Percentiles rank a stretch among this genome's conserved stretches.
phyloP scores from a whole-genome alignment of 2,797 vertebrate species.

The Dermochelys coriacea region DNA sequence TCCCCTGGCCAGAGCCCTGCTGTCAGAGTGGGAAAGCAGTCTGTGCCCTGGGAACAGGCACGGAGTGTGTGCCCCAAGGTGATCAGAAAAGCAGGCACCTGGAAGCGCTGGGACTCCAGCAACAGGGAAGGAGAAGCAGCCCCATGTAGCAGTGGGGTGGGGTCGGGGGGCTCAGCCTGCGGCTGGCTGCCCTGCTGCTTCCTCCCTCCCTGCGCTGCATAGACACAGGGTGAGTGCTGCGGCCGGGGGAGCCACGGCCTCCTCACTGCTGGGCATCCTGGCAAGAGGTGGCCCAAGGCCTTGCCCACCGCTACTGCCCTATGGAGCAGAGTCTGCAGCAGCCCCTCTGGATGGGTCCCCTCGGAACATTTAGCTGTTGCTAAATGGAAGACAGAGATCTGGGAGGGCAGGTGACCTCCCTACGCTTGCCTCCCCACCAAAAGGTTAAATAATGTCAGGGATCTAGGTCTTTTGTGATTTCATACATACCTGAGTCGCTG shows the following conservation, averaged over 20 bases:
- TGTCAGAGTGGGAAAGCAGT: not conserved
- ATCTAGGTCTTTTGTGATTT: not conserved
- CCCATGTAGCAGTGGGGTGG: too few relatives aligned
- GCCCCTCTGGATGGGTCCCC: not conserved
- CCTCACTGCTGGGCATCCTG: too few relatives aligned
- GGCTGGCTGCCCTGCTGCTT: not conserved
- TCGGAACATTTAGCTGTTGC: not conserved
- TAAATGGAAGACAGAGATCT: not conserved
- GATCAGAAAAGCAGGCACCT: not conserved
- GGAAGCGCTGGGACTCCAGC: not conserved
- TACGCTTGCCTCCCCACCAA: not conserved
- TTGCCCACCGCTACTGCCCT: not conserved
- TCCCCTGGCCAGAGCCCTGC: not conserved
- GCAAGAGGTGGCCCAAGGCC: too few relatives aligned
- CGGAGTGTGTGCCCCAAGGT: not conserved
- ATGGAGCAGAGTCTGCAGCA: not conserved
- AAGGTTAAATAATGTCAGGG: not conserved
- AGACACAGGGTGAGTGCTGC: not conserved
- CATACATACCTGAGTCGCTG: not conserved
- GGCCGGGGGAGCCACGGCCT: not conserved
- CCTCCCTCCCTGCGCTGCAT: not conserved
- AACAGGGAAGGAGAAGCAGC: not conserved
- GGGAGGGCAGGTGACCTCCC: too few relatives aligned
- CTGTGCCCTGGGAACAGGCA: not conserved
- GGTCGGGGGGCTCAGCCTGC: too few relatives aligned